phyloP scores from a whole-genome alignment of 2,797 vertebrate genomes.

The Chaunax sp. region DNA sequence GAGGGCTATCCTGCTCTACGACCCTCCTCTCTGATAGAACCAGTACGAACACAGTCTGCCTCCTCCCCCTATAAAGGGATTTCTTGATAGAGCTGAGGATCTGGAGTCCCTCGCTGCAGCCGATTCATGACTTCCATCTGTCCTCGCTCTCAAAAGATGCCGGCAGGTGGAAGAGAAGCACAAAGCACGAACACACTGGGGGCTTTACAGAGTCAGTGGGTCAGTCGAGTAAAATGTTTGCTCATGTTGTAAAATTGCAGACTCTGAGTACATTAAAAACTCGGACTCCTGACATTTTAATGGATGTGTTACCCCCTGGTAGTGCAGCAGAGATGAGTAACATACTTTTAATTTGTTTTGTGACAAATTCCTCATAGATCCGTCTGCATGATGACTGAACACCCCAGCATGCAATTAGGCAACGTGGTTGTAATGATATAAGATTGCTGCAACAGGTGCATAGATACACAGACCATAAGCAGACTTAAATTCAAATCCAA shows the following conservation, averaged over 20 bases:
- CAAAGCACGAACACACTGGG: constrained; percentile 60
- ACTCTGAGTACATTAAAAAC: constrained; percentile 23
- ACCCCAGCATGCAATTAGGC: constrained; percentile 11
- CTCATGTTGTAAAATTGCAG: constrained; percentile 24
- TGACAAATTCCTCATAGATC: constrained; percentile 2
- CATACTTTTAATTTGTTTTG: background rate
- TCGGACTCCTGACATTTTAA: constrained; percentile 7
- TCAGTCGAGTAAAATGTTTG: constrained; percentile 46
- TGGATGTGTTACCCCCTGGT: background rate
- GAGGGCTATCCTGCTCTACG: too few relatives aligned
- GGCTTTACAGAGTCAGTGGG: constrained; percentile 41
- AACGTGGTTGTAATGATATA: constrained; percentile 25
- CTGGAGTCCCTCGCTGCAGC: constrained; percentile 62
- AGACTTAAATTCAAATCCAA: constrained; percentile 69
- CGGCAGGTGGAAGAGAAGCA: constrained; percentile 70
- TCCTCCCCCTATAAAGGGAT: constrained; percentile 63
- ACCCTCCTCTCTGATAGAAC: constrained; percentile 49
- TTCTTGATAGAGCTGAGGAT: constrained; percentile 69
- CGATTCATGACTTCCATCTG: constrained; percentile 80
- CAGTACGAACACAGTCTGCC: constrained; percentile 62
- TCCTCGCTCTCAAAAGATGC: constrained; percentile 65
- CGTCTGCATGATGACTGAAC: background rate
- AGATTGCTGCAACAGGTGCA: constrained; percentile 60
- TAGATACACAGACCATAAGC: constrained; percentile 48
- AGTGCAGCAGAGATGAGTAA: background rate